Evolutionary conservation across 2,113 vertebrate genomes (phyloP), one percentile per base, ranked within the genome.

Genomic region (Tragulus kanchil): DNA sequence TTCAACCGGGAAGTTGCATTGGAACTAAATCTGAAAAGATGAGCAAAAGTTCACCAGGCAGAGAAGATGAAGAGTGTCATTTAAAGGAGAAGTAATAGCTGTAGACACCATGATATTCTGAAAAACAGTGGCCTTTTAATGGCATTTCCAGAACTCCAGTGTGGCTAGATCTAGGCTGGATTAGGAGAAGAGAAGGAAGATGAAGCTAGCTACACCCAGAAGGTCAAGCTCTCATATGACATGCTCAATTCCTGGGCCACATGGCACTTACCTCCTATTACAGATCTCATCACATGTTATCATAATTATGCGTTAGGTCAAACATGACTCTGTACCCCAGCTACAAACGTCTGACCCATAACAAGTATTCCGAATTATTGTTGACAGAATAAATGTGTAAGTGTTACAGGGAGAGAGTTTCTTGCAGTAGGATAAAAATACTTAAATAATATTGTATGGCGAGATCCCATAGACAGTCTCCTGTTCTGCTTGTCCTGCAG

Each of bases 301-400:
- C 65, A 26, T 50, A 17, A 61, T 82, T 94, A 54, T 54, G 3
- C 3, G 64, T 62, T 81, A 91, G 45, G 45, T 83, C 61, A 84
- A 21, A 31, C 58, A 56, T 8, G 71, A 85, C 13, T 84, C 73
- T 92, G 36, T 9, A 75, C 84, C 25, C 69, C 4, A 21, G 13
- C 6, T 56, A 73, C 52, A 96, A 36, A 83, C 85, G 7, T 21
- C 19, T 19, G 62, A 48, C 11, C 81, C 77, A 23, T 86, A 92
- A 50, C 12, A 75, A 58, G 31, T 62, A 85, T 23, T 93, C 67
- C 31, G 42, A 89, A 82, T 71, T 83, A 28, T 67, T 84, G 6
- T 82, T 83, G 50, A 88, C 52, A 89, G 83, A 94, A 93, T 64
- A 84, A 89, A 85, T 92, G 67, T 8, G 50, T 56, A 28, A 69